Base-by-base conservation (phyloP, 2,113 vertebrate species). In the Monopterus albus region DNA sequence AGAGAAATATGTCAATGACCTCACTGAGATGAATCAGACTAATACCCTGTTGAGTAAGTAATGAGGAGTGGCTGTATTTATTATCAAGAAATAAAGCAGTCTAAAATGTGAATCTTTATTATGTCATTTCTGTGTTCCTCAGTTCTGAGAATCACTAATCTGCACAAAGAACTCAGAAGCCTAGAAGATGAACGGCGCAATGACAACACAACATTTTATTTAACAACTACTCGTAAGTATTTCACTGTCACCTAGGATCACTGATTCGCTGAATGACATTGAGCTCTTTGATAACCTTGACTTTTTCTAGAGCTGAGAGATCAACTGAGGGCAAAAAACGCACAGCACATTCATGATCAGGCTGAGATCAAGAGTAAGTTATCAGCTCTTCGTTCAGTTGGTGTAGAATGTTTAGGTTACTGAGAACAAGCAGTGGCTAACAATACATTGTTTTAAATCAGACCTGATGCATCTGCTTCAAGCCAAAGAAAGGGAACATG, bases 281-380 rank as follows among this genome's bases (percentile, higher is more conserved):
- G 14, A 12, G 11, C 6, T 21, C 2, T 43, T 21, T 53, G 23
- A 20, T 14, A 17, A 43, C 4, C 8, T 38, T 25, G 4, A 15
- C 13, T 40, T 2, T 46, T 38, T 61, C 6, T 29, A 81, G 71
- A 70, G 11, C 10, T 72, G 39, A 64, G 2, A 1, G 13, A 68
- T 6, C 21, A 78, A 10, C 45, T 84, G 18, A 23, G 10, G 18
- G 15, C 2, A 5, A 72, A 35, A 38, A 25, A 2, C 15, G 14
- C n/a, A 55, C 42, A 62, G 31, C 38, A 47, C 3, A 0, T 28
- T 10, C 58, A 5, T 4, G 14, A 65, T 20, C 63, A 47, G 13
- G 21, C 47, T 33, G 9, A 49, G 33, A 79, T 84, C 17, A 10
- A 53, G 10, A 23, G 81, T 81, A 29, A 38, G 64, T 59, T 64